Conservation (phyloP, 2,113 vertebrate genomes). For the Genyomyrus donnyi region DNA sequence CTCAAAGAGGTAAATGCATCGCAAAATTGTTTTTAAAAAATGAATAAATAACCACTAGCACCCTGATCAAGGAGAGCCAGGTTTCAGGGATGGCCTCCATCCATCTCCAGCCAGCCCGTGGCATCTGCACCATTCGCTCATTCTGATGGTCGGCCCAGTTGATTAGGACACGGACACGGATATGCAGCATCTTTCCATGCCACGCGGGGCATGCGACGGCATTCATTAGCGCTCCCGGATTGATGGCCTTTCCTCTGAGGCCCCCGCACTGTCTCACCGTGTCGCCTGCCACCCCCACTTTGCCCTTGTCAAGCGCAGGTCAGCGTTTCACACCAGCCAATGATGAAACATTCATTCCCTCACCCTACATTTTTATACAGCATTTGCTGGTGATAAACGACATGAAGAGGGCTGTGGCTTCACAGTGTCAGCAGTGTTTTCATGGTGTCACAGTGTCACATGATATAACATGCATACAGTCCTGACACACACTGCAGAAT, state of each 20-base stretch:
- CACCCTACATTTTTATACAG: constrained; percentile 27
- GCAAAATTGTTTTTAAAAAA: constrained; percentile 18
- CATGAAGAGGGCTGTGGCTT: constrained; percentile 12
- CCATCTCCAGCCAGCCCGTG: constrained; percentile 45
- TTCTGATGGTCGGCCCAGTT: constrained; percentile 21
- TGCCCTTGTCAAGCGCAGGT: constrained; percentile 44
- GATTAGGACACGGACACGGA: constrained; percentile 33
- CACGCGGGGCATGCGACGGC: constrained; percentile 32
- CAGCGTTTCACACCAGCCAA: constrained; percentile 29
- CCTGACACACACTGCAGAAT: constrained; percentile 11
- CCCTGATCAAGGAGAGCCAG: constrained; percentile 48
- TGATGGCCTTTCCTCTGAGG: constrained; percentile 44
- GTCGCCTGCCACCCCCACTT: constrained; percentile 27
- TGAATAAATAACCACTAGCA: constrained; percentile 50
- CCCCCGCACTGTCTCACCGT: constrained; percentile 35
- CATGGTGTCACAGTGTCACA: background rate
- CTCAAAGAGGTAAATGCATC: constrained; percentile 31
- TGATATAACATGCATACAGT: constrained; percentile 7
- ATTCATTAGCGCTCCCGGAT: constrained; percentile 48
- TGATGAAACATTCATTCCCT: constrained; percentile 31
- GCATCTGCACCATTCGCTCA: constrained; percentile 33
- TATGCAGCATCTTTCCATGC: constrained; percentile 38
- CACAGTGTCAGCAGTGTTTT: constrained; percentile 13
- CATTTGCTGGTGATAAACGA: background rate
- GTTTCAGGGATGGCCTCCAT: constrained; percentile 55